A percentile compares a stretch with the other conserved stretches of the same genome.
Evolutionary conservation across 2,797 vertebrate species (phyloP).

Genomic region (Amphiprion clarkii): DNA sequence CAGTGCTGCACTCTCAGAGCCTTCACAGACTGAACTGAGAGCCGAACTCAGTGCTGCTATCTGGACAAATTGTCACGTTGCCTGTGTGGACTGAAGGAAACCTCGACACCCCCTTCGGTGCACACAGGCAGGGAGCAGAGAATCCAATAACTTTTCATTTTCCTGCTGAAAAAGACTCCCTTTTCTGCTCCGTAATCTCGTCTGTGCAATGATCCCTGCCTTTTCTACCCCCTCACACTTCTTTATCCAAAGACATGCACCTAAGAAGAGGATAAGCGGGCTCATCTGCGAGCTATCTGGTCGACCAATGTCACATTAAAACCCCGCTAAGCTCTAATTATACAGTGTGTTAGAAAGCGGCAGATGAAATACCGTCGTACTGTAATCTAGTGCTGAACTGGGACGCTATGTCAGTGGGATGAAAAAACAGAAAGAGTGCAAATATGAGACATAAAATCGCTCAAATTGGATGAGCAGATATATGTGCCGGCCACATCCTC

Average conservation of each 20-base stretch:
- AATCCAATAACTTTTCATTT: conserved; percentile 63
- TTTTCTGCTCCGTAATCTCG: conserved; percentile 54
- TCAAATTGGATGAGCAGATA: conserved; percentile 44
- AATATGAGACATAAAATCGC: conserved; percentile 48
- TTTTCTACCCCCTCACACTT: conserved; percentile 22
- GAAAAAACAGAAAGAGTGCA: conserved; percentile 13
- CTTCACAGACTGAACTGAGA: neutral
- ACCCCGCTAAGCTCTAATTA: conserved; percentile 72
- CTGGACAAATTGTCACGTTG: conserved; percentile 1
- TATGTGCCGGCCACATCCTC: conserved; percentile 32
- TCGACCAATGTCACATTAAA: conserved; percentile 64
- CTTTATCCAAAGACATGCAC: conserved; percentile 50
- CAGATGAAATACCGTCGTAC: conserved; percentile 33
- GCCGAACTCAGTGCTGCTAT: neutral
- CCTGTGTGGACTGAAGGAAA: conserved; percentile 9
- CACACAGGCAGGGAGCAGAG: conserved; percentile 8
- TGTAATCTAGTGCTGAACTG: conserved; percentile 44
- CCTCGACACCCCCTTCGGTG: conserved; percentile 7
- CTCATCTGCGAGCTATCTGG: conserved; percentile 52
- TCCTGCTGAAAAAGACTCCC: conserved; percentile 40
- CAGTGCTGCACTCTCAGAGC: neutral
- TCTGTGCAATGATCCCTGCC: conserved; percentile 52
- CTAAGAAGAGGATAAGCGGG: conserved; percentile 45
- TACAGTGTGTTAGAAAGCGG: conserved; percentile 45
- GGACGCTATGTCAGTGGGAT: conserved; percentile 10